phyloP scores from a whole-genome alignment of 2,888 invertebrate species.

The Meteorus colon region DNA sequence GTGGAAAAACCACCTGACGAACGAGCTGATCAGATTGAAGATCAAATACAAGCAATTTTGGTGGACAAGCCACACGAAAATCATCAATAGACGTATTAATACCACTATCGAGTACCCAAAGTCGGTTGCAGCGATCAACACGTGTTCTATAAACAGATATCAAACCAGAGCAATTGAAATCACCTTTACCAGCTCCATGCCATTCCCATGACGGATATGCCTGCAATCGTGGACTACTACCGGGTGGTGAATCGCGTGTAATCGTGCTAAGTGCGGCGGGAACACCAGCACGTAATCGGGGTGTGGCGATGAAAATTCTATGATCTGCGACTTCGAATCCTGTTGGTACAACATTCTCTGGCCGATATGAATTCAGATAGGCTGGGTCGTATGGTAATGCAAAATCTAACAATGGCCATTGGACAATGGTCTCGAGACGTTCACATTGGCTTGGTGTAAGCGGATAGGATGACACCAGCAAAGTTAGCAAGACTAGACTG shows the following conservation, averaged over 20 bases:
- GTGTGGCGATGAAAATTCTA: slow-evolving; percentile 84
- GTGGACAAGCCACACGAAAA: slow-evolving; percentile 81
- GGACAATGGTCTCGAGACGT: slow-evolving; percentile 71
- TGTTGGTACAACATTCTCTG: slow-evolving; percentile 85
- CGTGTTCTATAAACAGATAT: slow-evolving; percentile 86
- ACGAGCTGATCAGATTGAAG: slow-evolving; percentile 82
- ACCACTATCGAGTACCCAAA: slow-evolving; percentile 89
- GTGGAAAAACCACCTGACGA: slow-evolving; percentile 83
- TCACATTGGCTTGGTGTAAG: slow-evolving; percentile 37
- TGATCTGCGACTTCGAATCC: slow-evolving; percentile 84
- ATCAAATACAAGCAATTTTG: slow-evolving; percentile 88
- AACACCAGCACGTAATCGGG: slow-evolving; percentile 83
- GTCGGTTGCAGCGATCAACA: slow-evolving; percentile 85
- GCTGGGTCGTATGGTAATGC: slow-evolving; percentile 70
- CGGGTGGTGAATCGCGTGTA: slow-evolving; percentile 78
- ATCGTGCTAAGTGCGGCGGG: slow-evolving; percentile 84
- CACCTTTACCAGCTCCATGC: slow-evolving; percentile 81
- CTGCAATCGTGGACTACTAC: slow-evolving; percentile 82
- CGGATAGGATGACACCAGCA: slow-evolving; percentile 42
- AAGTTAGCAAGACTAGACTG: slow-evolving; percentile 45
- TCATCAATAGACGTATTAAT: slow-evolving; percentile 82
- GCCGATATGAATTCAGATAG: slow-evolving; percentile 75
- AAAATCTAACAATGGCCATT: slow-evolving; percentile 73
- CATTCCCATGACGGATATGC: slow-evolving; percentile 86
- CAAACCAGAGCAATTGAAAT: slow-evolving; percentile 84